Evolutionary conservation across 2,113 vertebrate species (phyloP), one percentile per base, ranked within the genome.

Genomic region (Cryptotis parvus): DNA sequence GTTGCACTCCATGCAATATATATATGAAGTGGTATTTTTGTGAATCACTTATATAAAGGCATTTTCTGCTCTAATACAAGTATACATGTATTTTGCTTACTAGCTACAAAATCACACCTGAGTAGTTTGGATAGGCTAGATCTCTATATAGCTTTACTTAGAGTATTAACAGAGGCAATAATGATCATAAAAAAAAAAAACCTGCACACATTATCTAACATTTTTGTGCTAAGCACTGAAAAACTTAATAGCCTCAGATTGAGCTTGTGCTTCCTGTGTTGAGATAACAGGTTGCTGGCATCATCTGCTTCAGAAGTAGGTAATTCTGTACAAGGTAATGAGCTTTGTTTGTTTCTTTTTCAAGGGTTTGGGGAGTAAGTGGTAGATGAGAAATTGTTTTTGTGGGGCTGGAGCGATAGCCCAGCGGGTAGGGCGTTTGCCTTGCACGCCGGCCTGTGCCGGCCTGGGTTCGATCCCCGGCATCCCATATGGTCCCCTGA

Each of bases 241-340:
- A n/a, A 24, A 6, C 1, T 65, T 86, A 26, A 55, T 75, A 27
- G 33, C 65, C 9, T 66, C 81, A 76, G 39, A 49, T 24, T 63
- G 41, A 31, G 11, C 63, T 86, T 9, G 0, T 80, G 39, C 31
- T 87, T 58, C 22, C 29, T 88, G 4, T 58, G 83, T 92, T 93
- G 81, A 86, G 61, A 20, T 58, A n/a, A 31, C 8, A 55, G 41
- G n/a, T 89, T 74, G n/a, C 92, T 87, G 33, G 89, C 29, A n/a
- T 22, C 61, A 87, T 33, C 66, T 79, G 49, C 35, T 87, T 94
- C 4, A 75, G 39, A 49, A 90, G 77, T 80, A 87, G 75, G 31
- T 84, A 33, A 78, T 72, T 87, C 75, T 92, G 24, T 89, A 31
- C 75, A 90, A 63, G 65, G 9, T 79, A 78, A 70, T 49, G 24